Conservation (phyloP, 2,888 invertebrate species). For the Ichneumoninae sp. region DNA sequence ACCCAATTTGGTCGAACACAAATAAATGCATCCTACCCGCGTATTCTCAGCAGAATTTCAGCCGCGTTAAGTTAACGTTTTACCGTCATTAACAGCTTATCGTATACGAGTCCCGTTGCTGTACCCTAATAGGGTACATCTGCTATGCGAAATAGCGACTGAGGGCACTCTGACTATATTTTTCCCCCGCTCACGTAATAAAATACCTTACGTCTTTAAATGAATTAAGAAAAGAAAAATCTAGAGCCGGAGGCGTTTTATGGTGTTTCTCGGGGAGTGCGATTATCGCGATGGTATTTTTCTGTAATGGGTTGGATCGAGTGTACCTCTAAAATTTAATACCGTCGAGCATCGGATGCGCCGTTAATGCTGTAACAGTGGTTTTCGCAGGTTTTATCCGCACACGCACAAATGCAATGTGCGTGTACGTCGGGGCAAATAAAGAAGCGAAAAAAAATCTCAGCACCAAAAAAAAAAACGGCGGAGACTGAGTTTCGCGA, state of each 20-base stretch:
- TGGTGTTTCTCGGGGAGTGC: conserved; percentile 23
- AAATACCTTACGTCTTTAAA: not conserved
- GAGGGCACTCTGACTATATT: not conserved
- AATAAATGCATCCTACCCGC: conserved; percentile 6
- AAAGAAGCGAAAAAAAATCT: conserved; percentile 38
- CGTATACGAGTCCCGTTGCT: not conserved
- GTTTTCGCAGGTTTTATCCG: conserved; percentile 38
- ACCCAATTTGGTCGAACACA: conserved; percentile 38
- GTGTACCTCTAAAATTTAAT: conserved; percentile 42
- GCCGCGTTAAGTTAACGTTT: not conserved
- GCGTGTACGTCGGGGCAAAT: conserved; percentile 27
- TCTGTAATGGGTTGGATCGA: not conserved
- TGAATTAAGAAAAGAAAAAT: not conserved
- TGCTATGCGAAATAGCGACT: not conserved
- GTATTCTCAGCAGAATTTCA: not conserved
- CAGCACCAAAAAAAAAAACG: conserved; percentile 3
- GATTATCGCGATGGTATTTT: conserved; percentile 46
- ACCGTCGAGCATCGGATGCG: conserved; percentile 28
- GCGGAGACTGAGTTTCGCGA: conserved; percentile 16
- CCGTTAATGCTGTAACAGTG: conserved; percentile 53
- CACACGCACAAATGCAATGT: conserved; percentile 23
- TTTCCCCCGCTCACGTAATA: not conserved
- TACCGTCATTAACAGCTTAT: not conserved
- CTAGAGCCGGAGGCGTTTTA: conserved; percentile 5
- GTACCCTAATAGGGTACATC: not conserved